These are phyloP conservation scores for Polypterus bichir DNA, from an alignment of 2,113 vertebrate genomes.

Conservation along the genomic window DNA sequence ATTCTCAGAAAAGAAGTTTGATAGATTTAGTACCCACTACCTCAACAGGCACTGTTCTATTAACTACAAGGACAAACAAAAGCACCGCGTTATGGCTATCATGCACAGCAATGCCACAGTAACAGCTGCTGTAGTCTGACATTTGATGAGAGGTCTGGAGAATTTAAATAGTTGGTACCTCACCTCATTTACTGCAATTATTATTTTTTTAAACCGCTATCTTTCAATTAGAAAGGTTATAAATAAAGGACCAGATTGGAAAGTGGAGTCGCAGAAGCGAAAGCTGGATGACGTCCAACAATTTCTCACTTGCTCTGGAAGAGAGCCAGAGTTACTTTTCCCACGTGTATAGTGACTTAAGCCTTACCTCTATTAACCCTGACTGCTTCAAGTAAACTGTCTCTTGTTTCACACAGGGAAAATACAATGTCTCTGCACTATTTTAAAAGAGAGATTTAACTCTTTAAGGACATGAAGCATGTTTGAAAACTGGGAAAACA, in stretches of 20 bases:
- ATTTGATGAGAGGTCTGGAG: slow-evolving; percentile 32
- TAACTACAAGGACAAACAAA: too few species aligned
- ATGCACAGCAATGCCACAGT: not conserved
- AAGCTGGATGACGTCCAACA: slow-evolving; percentile 37
- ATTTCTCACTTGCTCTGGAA: slow-evolving; percentile 43
- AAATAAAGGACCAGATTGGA: slow-evolving; percentile 50
- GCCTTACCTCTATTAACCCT: slow-evolving; percentile 29
- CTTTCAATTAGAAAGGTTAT: slow-evolving; percentile 50
- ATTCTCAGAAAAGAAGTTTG: too few species aligned
- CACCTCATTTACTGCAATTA: slow-evolving; percentile 15
- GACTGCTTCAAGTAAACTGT: not conserved
- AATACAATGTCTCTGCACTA: too few species aligned
- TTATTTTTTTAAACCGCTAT: slow-evolving; percentile 22
- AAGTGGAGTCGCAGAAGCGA: slow-evolving; percentile 48
- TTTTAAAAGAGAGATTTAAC: too few species aligned
- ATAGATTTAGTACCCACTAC: too few species aligned
- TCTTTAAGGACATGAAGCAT: too few species aligned
- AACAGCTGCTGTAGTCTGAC: slow-evolving; percentile 1
- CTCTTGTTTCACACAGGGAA: not conserved
- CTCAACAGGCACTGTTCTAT: too few species aligned
- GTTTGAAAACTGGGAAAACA: too few species aligned
- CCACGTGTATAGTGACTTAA: slow-evolving; percentile 40
- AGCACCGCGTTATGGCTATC: too few species aligned
- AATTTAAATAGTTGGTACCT: slow-evolving; percentile 2
- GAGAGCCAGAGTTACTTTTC: slow-evolving; percentile 46